phyloP scores from a whole-genome alignment of 1,140 invertebrate genomes.

The Cydia fagiglandana region DNA sequence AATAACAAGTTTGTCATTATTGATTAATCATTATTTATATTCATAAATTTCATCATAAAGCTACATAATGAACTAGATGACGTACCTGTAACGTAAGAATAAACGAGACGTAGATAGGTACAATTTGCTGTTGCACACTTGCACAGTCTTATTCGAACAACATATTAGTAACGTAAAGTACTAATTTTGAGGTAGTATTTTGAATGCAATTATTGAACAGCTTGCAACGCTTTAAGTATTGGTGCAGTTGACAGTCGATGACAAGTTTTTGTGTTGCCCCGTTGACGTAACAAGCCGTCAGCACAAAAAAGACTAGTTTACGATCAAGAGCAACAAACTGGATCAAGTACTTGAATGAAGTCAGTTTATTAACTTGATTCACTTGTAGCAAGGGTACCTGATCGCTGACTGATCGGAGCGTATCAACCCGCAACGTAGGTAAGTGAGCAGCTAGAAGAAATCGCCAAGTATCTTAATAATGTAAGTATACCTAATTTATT shows the following conservation, averaged over 20 bases:
- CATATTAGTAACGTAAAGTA: not conserved
- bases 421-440: not conserved
- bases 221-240: not conserved
- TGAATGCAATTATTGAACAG: not conserved
- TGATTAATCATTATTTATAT: not conserved
- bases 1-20: not conserved
- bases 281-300: not conserved
- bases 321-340: conserved; percentile 20
- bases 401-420: not conserved
- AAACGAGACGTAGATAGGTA: not conserved
- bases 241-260: not conserved
- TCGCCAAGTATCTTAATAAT: not conserved
- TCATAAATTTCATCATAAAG: not conserved
- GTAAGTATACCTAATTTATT: no score
- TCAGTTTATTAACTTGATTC: conserved; percentile 18
- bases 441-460: not conserved
- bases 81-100: not conserved
- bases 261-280: conserved; percentile 1
- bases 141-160: not conserved
- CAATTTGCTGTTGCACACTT: not conserved
- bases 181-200: not conserved
- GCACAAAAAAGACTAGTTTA: conserved; percentile 13
- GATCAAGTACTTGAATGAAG: not conserved
- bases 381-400: not conserved
- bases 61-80: not conserved